Evolutionary conservation across 2,797 vertebrate genomes (phyloP).

Genomic region (Anguilla anguilla): DNA sequence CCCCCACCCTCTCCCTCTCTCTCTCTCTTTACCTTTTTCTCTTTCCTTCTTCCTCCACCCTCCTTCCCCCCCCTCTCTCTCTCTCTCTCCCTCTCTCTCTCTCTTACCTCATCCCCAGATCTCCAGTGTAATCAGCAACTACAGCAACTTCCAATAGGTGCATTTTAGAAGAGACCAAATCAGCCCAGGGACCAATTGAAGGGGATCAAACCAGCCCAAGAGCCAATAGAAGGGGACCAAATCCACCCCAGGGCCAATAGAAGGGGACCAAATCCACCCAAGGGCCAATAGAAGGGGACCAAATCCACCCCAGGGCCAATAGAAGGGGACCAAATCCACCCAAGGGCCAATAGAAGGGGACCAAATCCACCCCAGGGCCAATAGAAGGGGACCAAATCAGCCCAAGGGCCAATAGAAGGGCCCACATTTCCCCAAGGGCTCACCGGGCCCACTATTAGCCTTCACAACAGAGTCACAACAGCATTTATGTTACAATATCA

Average conservation of each 20-base stretch:
- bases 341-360: too few relatives aligned
- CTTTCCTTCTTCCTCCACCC: not conserved
- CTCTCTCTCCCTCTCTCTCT: constrained; percentile 21
- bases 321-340: too few relatives aligned
- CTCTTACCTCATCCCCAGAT: constrained; percentile 39
- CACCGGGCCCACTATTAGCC: constrained; percentile 69
- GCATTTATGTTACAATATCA: constrained; percentile 55
- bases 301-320: too few relatives aligned
- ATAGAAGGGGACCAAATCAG: too few relatives aligned
- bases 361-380: too few relatives aligned
- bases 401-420: not conserved
- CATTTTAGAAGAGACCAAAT: constrained; percentile 48
- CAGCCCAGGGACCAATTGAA: constrained; percentile 34
- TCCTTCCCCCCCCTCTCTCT: too few relatives aligned
- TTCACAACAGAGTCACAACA: constrained; percentile 58
- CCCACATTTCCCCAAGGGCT: constrained; percentile 37
- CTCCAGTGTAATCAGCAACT: constrained; percentile 38
- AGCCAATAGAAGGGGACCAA: too few relatives aligned
- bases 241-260: too few relatives aligned
- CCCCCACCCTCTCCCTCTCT: too few relatives aligned
- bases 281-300: too few relatives aligned
- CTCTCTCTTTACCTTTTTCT: not conserved
- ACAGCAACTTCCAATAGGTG: not conserved
- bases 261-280: too few relatives aligned
- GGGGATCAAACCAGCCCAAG: constrained; percentile 35